phyloP scores from a whole-genome alignment of 2,797 vertebrate species.

The Adelosebastes latens region DNA sequence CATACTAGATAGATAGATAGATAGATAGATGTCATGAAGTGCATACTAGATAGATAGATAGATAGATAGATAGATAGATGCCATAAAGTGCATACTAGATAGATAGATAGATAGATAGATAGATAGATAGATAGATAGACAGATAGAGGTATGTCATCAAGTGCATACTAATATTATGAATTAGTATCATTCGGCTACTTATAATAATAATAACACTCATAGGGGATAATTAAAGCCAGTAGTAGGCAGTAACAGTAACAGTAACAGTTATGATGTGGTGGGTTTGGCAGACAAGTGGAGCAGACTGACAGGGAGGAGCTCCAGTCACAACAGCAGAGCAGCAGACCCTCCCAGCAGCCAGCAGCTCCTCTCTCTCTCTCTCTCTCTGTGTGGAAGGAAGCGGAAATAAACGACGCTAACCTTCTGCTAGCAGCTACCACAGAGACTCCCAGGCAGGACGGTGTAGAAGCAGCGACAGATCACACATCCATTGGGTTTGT shows the following conservation, averaged over 20 bases:
- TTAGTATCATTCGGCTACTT: background rate
- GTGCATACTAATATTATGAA: background rate
- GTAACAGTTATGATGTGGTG: background rate
- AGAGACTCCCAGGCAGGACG: conserved; percentile 52
- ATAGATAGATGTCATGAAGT: background rate
- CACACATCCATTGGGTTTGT: conserved; percentile 40
- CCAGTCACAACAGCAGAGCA: conserved; percentile 27
- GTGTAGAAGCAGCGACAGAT: conserved; percentile 38
- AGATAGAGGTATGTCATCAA: background rate
- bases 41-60: no score
- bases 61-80: background rate
- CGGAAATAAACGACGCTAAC: conserved; percentile 78
- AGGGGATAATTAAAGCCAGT: background rate
- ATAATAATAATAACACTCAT: background rate
- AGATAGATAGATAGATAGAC: background rate
- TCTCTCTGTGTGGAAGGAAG: conserved; percentile 69
- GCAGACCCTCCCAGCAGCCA: conserved; percentile 35
- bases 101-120: background rate
- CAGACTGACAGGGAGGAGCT: conserved; percentile 61
- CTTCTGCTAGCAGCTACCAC: conserved; percentile 64
- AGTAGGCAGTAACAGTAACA: background rate
- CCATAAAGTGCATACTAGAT: no score
- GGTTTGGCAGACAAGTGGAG: background rate
- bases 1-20: background rate
- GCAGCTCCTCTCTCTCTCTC: no score